Evolutionary conservation across 2,888 invertebrate genomes (phyloP).

Genomic region (Willowsia nigromaculata): DNA sequence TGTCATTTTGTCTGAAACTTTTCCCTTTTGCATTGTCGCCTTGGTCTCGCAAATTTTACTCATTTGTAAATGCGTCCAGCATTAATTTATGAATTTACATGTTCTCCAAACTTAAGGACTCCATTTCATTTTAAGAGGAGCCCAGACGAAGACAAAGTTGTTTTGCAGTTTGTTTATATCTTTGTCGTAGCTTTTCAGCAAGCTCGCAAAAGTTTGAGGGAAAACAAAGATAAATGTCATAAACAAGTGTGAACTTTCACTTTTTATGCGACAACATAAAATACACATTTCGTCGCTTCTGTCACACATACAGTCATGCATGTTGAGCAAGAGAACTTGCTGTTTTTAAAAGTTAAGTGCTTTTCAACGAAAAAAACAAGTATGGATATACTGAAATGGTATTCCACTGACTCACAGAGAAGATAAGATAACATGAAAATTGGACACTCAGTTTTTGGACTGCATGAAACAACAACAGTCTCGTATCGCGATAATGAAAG

Average conservation of each 20-base stretch:
- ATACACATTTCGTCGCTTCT: constrained; percentile 6
- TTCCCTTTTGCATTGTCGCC: neutral
- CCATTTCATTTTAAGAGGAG: neutral
- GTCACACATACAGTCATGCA: neutral
- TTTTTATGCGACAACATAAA: constrained; percentile 17
- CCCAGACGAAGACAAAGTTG: neutral
- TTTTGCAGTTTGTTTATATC: constrained; percentile 20
- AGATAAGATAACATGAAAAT: constrained; percentile 9
- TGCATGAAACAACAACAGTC: neutral
- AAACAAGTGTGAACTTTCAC: constrained; percentile 45
- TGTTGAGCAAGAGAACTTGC: neutral
- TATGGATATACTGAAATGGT: neutral
- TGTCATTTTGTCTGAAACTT: neutral
- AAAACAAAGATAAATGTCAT: constrained; percentile 41
- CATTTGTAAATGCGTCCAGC: neutral
- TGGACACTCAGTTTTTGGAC: constrained; percentile 14
- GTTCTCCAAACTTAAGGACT: neutral
- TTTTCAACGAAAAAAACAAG: neutral
- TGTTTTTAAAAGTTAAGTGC: neutral
- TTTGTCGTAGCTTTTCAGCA: neutral
- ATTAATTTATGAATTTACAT: neutral
- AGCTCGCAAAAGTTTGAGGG: constrained; percentile 18
- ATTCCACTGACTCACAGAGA: constrained; percentile 10
- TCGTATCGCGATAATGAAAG: neutral
- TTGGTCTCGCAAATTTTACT: neutral